Conservation (phyloP, 2,797 vertebrate species). For the Amblyopsis hoosieri region DNA sequence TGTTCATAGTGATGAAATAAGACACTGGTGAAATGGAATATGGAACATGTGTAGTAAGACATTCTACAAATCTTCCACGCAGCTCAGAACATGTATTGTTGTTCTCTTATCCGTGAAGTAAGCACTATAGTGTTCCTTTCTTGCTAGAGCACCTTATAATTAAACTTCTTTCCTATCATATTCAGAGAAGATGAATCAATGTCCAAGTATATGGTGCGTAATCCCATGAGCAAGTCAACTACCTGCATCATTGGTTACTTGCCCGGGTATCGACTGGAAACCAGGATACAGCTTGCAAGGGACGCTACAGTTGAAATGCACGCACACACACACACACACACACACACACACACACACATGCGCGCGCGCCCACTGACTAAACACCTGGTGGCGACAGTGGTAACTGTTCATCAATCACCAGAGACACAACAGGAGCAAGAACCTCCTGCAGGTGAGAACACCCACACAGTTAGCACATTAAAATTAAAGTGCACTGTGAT, state of each 20-base stretch:
- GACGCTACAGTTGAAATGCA: slow-evolving; percentile 57
- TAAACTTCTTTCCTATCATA: no score
- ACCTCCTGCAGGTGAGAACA: neutral
- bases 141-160: no score
- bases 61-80: no score
- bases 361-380: slow-evolving; percentile 41
- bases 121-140: no score
- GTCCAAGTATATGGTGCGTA: slow-evolving; percentile 17
- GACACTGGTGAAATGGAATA: no score
- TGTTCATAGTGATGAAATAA: no score
- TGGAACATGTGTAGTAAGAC: no score
- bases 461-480: no score
- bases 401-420: slow-evolving; percentile 50
- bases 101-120: no score
- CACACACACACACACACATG: slow-evolving; percentile 13
- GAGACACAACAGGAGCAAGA: neutral
- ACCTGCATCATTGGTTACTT: slow-evolving; percentile 39
- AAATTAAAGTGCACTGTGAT: no score
- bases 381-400: slow-evolving; percentile 40
- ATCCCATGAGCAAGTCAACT: slow-evolving; percentile 42
- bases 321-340: no score
- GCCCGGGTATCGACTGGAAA: slow-evolving; percentile 38
- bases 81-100: no score
- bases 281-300: neutral
- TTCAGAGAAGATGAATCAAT: slow-evolving; percentile 29